These are phyloP conservation scores for Zosterops lateralis DNA, from an alignment of 2,113 vertebrate species.

Conservation along the genomic window DNA sequence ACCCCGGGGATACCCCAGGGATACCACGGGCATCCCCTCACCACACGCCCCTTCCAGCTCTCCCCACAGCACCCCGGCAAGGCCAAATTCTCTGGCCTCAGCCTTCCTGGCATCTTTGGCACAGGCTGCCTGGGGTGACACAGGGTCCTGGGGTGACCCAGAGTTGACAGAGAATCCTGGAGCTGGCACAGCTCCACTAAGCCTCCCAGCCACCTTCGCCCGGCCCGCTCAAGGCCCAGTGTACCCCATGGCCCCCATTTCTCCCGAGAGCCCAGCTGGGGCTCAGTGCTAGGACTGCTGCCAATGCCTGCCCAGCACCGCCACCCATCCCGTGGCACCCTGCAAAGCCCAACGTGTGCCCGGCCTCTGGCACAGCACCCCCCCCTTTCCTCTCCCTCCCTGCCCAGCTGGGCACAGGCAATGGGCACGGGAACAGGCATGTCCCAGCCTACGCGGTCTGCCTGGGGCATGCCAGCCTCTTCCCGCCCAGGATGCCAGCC, in stretches of 20 bases:
- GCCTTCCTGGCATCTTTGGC: neutral
- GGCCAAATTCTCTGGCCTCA: neutral
- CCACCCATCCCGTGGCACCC: neutral
- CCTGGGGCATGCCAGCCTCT: neutral
- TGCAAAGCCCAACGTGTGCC: neutral
- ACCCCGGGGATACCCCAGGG: rapidly evolving
- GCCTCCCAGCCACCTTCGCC: neutral
- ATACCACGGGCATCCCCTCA: rapidly evolving
- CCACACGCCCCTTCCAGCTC: rapidly evolving
- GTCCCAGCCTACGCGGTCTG: slow-evolving; percentile 30
- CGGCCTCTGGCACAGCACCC: neutral
- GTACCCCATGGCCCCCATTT: neutral
- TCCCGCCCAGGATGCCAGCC: slow-evolving; percentile 25
- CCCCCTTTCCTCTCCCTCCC: neutral
- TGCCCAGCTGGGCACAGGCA: neutral
- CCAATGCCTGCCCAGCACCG: rapidly evolving
- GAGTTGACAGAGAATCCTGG: neutral
- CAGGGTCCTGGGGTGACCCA: neutral
- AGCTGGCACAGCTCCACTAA: neutral
- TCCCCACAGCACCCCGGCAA: rapidly evolving
- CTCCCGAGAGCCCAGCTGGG: rapidly evolving
- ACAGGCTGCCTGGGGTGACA: neutral
- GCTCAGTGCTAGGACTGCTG: neutral
- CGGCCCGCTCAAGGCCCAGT: rapidly evolving
- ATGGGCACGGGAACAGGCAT: neutral